phyloP scores from a whole-genome alignment of 92 coral and sea anemone species.

The Parazoanthus darwini region DNA sequence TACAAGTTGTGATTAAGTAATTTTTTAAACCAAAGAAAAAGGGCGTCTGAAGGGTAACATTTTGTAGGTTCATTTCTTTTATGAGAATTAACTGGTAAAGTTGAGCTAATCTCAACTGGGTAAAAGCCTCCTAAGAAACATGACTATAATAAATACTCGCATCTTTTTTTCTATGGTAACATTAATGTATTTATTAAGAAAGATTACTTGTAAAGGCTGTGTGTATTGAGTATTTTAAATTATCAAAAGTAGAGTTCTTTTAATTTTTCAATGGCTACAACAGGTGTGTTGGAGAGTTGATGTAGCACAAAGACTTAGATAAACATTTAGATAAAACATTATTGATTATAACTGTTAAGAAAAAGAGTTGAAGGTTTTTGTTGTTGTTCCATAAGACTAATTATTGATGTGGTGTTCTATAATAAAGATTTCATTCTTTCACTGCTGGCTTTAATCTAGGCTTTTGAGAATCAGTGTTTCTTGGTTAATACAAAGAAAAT shows the following conservation, averaged over 20 bases:
- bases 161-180: not conserved
- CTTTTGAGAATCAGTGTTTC: not conserved
- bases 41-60: too few relatives aligned
- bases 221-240: too few relatives aligned
- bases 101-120: not conserved
- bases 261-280: too few relatives aligned
- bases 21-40: too few relatives aligned
- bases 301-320: not conserved
- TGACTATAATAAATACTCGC: not conserved
- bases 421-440: not conserved
- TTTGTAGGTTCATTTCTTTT: too few relatives aligned
- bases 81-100: too few relatives aligned
- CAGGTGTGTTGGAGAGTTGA: too few relatives aligned
- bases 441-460: not conserved
- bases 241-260: too few relatives aligned
- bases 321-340: not conserved
- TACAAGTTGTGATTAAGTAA: not conserved
- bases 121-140: too few relatives aligned
- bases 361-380: not conserved
- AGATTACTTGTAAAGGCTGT: too few relatives aligned
- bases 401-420: not conserved
- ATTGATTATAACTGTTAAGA: too few relatives aligned
- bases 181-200: too few relatives aligned
- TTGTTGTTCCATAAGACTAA: slow-evolving; percentile 29
- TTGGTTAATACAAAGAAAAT: not conserved